Base-by-base conservation (phyloP, 2,113 vertebrate genomes). In the Elephas maximus region DNA sequence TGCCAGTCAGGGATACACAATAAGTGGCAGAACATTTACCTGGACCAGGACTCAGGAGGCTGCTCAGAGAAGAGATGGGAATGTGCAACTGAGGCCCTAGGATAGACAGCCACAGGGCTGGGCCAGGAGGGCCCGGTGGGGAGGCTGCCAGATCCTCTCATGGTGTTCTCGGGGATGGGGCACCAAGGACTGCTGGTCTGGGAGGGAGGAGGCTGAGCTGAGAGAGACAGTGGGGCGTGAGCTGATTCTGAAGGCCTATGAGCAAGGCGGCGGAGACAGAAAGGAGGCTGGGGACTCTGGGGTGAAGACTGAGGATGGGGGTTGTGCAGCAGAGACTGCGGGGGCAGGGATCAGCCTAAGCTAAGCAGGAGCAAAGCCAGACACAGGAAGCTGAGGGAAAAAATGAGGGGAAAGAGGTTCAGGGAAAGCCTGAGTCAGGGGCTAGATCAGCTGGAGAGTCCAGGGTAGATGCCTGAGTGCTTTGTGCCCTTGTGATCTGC, bases 21-120 rank as follows among this genome's bases (percentile, higher is more conserved):
- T 23, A 20, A 81, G n/a, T 11, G 44, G 53, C 15, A 57, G 53
- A 57, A 57, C 53, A 10, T 57, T 57, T 3, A 62, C 44, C 23
- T 60, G 91, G 63, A 14, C 51, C 23, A 51, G 0, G 57, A 53
- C 41, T 53, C 11, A 20, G 53, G 57, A 60, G 73, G 53, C n/a
- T 1, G 14, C 28, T 24, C 2, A 0, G 48, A 33, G 33, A 45
- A 87, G 37, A 45, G 11, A 18, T 37, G 51, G 30, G 41, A 20
- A 45, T 6, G 8, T n/a, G 10, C 45, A 12, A 0, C 3, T 45
- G 41, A 14, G 67, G 37, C 24, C 74, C 20, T 14, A 0, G 10
- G 45, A 78, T 11, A 23, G 48, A 76, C 24, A 28, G 44, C 1
- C 0, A 30, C 45, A 26, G 45, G 60, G 33, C 94, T 51, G 73